Percentiles rank a stretch among this genome's conserved stretches.
Conservation (phyloP, 2,888 invertebrate species). For the Onthophagus sagittarius region DNA sequence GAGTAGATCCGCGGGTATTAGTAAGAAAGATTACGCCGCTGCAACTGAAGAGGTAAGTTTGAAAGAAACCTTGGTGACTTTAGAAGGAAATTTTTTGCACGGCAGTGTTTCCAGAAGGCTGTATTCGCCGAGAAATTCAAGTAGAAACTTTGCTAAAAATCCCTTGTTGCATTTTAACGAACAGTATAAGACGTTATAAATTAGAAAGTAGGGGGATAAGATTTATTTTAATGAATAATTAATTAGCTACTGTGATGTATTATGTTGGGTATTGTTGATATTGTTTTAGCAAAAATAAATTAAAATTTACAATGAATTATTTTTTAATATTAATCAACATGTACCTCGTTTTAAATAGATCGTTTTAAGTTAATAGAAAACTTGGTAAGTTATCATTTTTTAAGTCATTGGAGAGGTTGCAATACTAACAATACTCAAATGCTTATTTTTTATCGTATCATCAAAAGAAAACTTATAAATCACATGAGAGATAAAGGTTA, state of each 20-base stretch:
- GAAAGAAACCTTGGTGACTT: constrained; percentile 36
- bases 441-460: constrained; percentile 13
- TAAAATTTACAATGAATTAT: constrained; percentile 13
- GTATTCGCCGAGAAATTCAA: constrained; percentile 51
- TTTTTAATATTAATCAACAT: constrained; percentile 14
- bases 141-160: constrained; percentile 55
- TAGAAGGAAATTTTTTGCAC: constrained; percentile 45
- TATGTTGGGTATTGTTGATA: constrained; percentile 42
- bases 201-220: neutral
- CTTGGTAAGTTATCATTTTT: constrained; percentile 13
- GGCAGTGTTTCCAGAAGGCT: constrained; percentile 49
- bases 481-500: neutral
- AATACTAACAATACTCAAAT: constrained; percentile 46
- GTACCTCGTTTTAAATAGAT: neutral
- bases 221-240: neutral
- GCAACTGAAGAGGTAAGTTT: constrained; percentile 42
- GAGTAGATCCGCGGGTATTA: constrained; percentile 56
- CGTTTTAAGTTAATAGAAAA: constrained; percentile 1
- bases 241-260: neutral
- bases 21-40: constrained; percentile 36
- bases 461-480: neutral
- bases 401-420: constrained; percentile 24
- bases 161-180: constrained; percentile 48
- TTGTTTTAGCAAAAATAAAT: constrained; percentile 29
- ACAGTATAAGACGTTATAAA: constrained; percentile 3